phyloP scores from a whole-genome alignment of 2,888 invertebrate genomes.

The Eristalis intricaria region DNA sequence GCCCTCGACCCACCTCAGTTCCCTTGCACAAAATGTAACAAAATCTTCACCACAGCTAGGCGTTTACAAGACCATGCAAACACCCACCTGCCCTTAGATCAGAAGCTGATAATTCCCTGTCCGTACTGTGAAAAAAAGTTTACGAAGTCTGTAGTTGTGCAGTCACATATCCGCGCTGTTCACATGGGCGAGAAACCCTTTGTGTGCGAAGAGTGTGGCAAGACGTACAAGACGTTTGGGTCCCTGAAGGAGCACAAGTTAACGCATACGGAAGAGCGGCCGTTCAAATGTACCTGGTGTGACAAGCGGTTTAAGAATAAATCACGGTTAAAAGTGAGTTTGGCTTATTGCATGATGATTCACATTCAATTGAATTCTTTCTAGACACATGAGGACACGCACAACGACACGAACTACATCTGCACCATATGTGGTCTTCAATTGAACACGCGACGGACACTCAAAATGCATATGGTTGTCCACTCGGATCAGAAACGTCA shows the following conservation, averaged over 20 bases:
- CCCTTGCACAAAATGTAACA: conserved; percentile 72
- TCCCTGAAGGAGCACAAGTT: conserved; percentile 82
- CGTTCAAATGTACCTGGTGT: conserved; percentile 81
- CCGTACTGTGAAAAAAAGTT: conserved; percentile 78
- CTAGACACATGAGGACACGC: conserved; percentile 78
- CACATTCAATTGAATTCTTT: background rate
- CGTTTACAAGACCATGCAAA: conserved; percentile 73
- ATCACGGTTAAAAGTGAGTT: conserved; percentile 75
- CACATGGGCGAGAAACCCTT: conserved; percentile 80
- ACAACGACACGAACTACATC: conserved; percentile 79
- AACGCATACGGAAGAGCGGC: conserved; percentile 81
- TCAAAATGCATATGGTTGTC: conserved; percentile 78
- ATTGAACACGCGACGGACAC: conserved; percentile 77
- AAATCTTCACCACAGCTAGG: conserved; percentile 67
- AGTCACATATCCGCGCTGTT: conserved; percentile 77
- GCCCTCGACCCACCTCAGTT: conserved; percentile 65
- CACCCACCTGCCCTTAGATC: conserved; percentile 74
- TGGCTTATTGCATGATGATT: background rate
- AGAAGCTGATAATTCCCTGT: conserved; percentile 74
- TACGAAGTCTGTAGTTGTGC: conserved; percentile 75
- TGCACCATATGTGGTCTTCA: conserved; percentile 79
- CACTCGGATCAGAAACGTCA: conserved; percentile 80
- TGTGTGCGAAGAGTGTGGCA: conserved; percentile 82
- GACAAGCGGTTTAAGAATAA: conserved; percentile 79
- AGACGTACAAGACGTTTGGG: conserved; percentile 81